These are phyloP conservation scores for Spea hammondii DNA, from an alignment of 2,797 vertebrate species.

Conservation along the genomic window DNA sequence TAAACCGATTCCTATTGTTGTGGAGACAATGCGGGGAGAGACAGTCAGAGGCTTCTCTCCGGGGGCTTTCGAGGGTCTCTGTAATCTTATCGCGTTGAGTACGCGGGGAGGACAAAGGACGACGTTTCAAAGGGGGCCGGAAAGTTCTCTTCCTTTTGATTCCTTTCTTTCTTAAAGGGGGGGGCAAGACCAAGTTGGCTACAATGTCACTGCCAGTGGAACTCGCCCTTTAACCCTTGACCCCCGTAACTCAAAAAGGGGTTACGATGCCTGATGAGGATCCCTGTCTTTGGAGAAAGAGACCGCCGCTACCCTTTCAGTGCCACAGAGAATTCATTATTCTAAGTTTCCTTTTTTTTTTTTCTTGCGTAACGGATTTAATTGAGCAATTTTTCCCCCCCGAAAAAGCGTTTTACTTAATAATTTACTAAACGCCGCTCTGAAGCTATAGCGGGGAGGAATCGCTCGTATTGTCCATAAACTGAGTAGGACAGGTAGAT, in stretches of 20 bases:
- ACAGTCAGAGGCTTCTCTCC: neutral
- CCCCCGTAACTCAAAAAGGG: neutral
- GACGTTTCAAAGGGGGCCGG: neutral
- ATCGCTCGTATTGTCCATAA: too few relatives aligned
- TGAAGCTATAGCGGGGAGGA: too few relatives aligned
- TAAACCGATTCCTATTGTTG: constrained; percentile 38
- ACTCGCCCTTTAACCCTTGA: neutral
- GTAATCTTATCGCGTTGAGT: constrained; percentile 34
- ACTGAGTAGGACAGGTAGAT: too few relatives aligned
- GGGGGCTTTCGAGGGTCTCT: constrained; percentile 2
- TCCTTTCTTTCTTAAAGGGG: neutral
- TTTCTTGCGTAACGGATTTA: too few relatives aligned
- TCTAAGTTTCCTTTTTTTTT: too few relatives aligned
- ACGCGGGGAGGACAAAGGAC: neutral
- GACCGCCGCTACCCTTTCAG: too few relatives aligned
- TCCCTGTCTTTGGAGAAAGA: too few relatives aligned
- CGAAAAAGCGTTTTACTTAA: too few relatives aligned
- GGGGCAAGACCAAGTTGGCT: constrained; percentile 18
- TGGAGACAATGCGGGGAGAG: constrained; percentile 17
- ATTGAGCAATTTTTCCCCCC: too few relatives aligned
- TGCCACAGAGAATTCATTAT: too few relatives aligned
- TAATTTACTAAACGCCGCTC: too few relatives aligned
- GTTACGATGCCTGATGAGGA: neutral
- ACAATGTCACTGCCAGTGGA: constrained; percentile 44
- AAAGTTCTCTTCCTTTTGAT: neutral